Base-by-base conservation (phyloP, 1,140 invertebrate species). In the Cotesia typhae region DNA sequence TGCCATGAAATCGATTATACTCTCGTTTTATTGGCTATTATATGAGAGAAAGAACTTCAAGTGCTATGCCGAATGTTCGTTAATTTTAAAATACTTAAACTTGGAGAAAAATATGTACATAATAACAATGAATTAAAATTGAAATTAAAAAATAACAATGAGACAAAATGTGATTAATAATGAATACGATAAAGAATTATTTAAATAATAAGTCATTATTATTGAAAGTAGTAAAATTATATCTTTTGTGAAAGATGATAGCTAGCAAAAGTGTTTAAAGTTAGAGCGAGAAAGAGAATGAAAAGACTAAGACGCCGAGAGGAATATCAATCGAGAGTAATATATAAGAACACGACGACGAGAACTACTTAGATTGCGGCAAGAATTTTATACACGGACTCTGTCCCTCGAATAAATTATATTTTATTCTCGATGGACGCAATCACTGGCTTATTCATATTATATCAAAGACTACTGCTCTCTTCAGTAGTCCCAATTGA, bases 381-480 rank as follows among this genome's bases (percentile, higher is more conserved):
- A 17, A 41, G 47, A 64, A 53, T 36, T 68, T 17, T 55, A 47
- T 47, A 35, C 68, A 41, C 73, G 69, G 69, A 74, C 75, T 67
- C 70, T 75, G 78, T 76, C 70, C 73, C 67, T 61, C 70, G 80
- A 77, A 77, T 80, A 84, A 84, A 82, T 84, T 83, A 83, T 78
- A 81, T 78, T 83, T 81, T 79, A 79, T 77, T 78, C 74, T 76
- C 79, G 79, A 81, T 80, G 69, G 67, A 59, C 67, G 77, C 83
- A 84, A 84, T 84, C 83, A 84, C 79, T 77, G 82, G 55, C 73
- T 78, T 81, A 84, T 84, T 84, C 83, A 84, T 72, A 28, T 28
- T 28, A 28, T 28, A 71, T 51, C 51, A 70, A 65, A 63, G 78
- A 77, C 79, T 17, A 10, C 41, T 47, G 41, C 37, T 60, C 17